Conservation (phyloP, 2,888 invertebrate species). For the Caenorhabditis sp. region DNA sequence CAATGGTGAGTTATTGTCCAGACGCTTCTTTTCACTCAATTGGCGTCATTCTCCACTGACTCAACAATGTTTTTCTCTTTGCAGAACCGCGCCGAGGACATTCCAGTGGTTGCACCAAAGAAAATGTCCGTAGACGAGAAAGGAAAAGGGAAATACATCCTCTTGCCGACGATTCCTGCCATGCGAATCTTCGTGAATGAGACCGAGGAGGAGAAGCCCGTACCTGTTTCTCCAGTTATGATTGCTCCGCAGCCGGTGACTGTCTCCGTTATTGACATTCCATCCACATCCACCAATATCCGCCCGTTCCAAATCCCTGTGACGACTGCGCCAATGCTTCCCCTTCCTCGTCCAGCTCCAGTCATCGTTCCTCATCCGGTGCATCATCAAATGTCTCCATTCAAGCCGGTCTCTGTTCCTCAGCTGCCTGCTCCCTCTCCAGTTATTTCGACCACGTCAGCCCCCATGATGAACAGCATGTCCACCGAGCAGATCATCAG, state of each 20-base stretch:
- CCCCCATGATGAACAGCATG: conserved; percentile 25
- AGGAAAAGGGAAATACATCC: conserved; percentile 58
- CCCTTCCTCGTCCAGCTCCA: conserved; percentile 30
- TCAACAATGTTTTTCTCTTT: conserved; percentile 15
- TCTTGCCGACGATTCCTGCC: conserved; percentile 65
- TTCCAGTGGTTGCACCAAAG: conserved; percentile 47
- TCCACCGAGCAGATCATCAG: conserved; percentile 50
- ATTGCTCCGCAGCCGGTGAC: neutral
- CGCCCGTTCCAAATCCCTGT: conserved; percentile 36
- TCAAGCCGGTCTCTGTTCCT: conserved; percentile 35
- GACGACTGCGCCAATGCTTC: conserved; percentile 18
- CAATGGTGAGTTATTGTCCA: conserved; percentile 33
- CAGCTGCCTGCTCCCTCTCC: conserved; percentile 11
- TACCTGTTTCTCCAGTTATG: neutral
- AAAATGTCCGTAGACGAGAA: conserved; percentile 61
- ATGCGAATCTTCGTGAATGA: conserved; percentile 65
- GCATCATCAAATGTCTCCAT: conserved; percentile 25
- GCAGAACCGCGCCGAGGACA: conserved; percentile 44
- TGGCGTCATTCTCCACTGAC: conserved; percentile 11
- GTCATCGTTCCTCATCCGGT: conserved; percentile 10
- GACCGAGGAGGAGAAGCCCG: conserved; percentile 27
- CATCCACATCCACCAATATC: conserved; percentile 26
- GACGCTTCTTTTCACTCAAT: neutral
- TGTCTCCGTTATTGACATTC: conserved; percentile 24
- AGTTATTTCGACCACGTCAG: neutral